Base-by-base conservation (phyloP, 2,888 invertebrate genomes). In the Xestia xanthographa region DNA sequence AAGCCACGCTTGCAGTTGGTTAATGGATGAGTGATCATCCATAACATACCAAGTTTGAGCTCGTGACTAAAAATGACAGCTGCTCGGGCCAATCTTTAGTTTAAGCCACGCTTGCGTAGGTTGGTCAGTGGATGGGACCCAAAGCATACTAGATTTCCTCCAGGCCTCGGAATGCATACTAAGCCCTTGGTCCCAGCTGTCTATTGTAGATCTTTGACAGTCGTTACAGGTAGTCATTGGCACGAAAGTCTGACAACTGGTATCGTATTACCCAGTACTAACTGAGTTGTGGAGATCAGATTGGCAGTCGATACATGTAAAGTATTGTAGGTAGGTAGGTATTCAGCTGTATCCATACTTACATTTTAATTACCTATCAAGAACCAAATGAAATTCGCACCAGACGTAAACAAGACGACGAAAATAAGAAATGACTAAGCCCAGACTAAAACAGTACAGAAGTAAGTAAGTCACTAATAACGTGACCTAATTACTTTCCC, bases 401-500 rank as follows among this genome's bases (percentile, higher is more conserved):
- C 6, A 56, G 6, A 56, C 14, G 26, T 5, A 22, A 22, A 29
- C 29, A 9, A 20, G n/a, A 34, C n/a, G 5, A 17, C 0, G 12
- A 12, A n/a, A 41, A 29, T 29, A 0, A 43, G 20, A 3, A 17
- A 17, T 3, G 1, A 69, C 34, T 45, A 20, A 45, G 22, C 17
- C 29, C 12, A n/a, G 0, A 50, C n/a, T 45, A 12, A 26, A 74
- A 4, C 5, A 3, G n/a, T n/a, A n/a, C n/a, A n/a, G n/a, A n/a
- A 56, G 20, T 17, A 38, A 38, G 12, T 20, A 62, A 20, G 38
- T 41, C 53, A 20, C 45, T 26, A n/a, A 29, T 1, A 4, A 34
- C 20, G 17, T 41, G 53, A 56, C 45, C 45, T 71, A 63, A 77
- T 77, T 78, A 63, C 45, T 29, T 77, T 56, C 1, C 34, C 12